Percentiles rank a stretch among this genome's conserved stretches.
phyloP scores from a whole-genome alignment of 2,113 vertebrate genomes.

The Etia nguti region DNA sequence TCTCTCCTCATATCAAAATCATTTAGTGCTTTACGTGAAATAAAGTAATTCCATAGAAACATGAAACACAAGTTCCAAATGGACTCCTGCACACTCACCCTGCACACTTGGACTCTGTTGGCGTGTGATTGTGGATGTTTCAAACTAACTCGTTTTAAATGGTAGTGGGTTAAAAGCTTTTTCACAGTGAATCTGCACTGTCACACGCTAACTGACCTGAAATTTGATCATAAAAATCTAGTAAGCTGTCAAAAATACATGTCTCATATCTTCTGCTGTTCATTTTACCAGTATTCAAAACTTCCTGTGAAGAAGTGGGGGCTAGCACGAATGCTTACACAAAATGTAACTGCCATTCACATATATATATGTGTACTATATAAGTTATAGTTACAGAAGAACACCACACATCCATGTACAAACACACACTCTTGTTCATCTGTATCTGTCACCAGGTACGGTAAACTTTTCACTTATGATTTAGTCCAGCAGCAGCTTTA shows the following conservation, averaged over 20 bases:
- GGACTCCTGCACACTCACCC: neutral
- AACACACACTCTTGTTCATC: neutral
- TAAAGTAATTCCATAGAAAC: neutral
- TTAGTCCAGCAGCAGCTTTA: neutral
- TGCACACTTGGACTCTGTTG: neutral
- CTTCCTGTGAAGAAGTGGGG: neutral
- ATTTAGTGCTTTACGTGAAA: neutral
- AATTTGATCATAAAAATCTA: neutral
- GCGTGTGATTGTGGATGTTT: neutral
- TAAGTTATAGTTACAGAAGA: neutral
- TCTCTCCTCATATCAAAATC: neutral
- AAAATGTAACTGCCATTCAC: neutral
- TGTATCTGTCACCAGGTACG: neutral
- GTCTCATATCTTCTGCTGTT: neutral
- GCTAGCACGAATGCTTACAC: neutral
- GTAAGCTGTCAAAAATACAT: neutral
- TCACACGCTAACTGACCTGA: neutral
- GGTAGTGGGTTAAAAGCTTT: neutral
- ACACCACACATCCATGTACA: neutral
- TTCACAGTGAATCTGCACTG: neutral
- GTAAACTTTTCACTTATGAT: slow-evolving; percentile 29
- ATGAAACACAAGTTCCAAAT: neutral
- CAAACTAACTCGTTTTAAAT: neutral
- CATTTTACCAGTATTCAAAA: neutral
- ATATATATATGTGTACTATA: neutral